Base-by-base conservation (phyloP, 2,888 invertebrate genomes). In the Troides oblongomaculatus region DNA sequence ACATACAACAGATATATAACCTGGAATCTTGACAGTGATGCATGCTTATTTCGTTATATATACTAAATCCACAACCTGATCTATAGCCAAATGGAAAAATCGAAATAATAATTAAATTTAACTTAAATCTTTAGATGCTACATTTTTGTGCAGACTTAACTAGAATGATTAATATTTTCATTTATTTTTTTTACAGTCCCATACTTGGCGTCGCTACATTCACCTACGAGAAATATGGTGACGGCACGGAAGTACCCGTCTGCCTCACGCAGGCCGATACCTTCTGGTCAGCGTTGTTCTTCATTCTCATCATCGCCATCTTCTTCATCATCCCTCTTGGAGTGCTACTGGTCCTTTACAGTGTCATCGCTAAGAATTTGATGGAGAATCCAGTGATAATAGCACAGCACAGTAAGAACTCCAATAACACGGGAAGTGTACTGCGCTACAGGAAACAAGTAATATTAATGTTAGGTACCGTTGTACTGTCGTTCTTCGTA, bases 401-500 rank as follows among this genome's bases (percentile, higher is more conserved):
- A 74, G 94, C 95, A 0, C 94, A 95, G 72, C 90, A 93, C 74
- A 92, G 87, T 73, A 92, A 93, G 71, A 92, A 92, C 73, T 89
- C 93, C 30, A 88, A 77, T 72, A 88, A 88, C 53, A 77, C 85
- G 0, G 92, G 92, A 53, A 94, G 94, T 79, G 94, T 95, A 66
- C 85, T 96, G 6, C 94, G 96, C 76, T 96, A 96, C 81, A 94
- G 96, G 67, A 96, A 96, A 78, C 96, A 96, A 92, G 95, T 97
- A 39, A 97, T 98, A 58, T 90, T 97, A 66, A 98, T 98, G 98
- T 89, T 98, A 50, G 97, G 96, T 10, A 96, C 97, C 0, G 98
- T 98, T 0, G 97, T 98, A 0, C 84, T 97, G 43, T 97, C 97
- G 64, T 99, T 98, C 89, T 98, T 99, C 86, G 89, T 98, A 66